These are phyloP conservation scores for Rhabdomys pumilio DNA, from an alignment of 2,797 vertebrate genomes.

Conservation along the genomic window DNA sequence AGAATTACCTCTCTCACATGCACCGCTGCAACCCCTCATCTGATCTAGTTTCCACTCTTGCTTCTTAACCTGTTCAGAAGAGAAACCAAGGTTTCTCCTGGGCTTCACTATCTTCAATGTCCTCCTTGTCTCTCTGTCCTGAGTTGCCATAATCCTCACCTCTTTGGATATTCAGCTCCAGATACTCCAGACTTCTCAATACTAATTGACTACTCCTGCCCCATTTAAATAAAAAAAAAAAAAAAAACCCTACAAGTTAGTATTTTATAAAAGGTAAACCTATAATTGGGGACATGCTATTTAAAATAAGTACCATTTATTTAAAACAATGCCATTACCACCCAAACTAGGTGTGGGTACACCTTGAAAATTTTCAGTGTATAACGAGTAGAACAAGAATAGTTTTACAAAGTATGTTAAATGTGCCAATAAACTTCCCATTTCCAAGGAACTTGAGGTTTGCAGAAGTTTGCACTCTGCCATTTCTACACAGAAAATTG, in stretches of 20 bases:
- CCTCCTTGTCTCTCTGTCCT: neutral
- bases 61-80: neutral
- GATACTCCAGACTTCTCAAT: neutral
- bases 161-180: neutral
- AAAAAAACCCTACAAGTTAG: neutral
- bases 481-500: neutral
- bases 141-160: neutral
- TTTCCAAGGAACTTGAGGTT: neutral
- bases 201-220: neutral
- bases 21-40: neutral
- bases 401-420: conserved; percentile 18
- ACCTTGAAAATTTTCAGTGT: conserved; percentile 4
- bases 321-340: neutral
- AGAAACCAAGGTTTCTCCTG: neutral
- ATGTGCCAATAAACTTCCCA: neutral
- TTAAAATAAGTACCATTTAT: neutral
- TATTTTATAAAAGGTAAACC: neutral
- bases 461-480: neutral
- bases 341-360: neutral
- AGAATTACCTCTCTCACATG: neutral
- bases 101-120: neutral
- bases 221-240: neutral
- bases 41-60: neutral
- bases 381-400: neutral
- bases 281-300: neutral